Evolutionary conservation across 2,113 vertebrate species (phyloP).

Genomic region (Pampusana beccarii): DNA sequence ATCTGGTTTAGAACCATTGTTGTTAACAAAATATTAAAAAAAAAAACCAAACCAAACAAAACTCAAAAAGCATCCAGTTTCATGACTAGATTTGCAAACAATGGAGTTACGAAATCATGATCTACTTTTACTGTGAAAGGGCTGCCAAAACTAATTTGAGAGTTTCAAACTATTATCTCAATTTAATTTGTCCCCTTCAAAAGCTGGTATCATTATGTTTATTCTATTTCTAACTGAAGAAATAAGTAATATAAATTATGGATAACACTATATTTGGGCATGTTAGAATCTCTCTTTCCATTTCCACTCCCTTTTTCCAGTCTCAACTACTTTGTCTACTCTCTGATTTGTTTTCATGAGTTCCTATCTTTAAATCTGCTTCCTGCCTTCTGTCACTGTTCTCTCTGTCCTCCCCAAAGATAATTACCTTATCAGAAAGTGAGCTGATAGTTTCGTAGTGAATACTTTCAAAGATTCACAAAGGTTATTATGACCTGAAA

Average conservation of each 20-base stretch:
- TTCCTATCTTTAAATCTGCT: background rate
- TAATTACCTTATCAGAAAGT: background rate
- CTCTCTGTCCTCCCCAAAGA: background rate
- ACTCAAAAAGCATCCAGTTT: background rate
- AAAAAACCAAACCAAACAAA: background rate
- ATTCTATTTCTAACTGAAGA: background rate
- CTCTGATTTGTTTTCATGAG: background rate
- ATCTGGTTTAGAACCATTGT: background rate
- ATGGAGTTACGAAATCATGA: background rate
- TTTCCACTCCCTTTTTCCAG: background rate
- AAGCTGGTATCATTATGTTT: background rate
- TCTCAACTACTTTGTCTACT: background rate
- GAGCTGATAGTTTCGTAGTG: background rate
- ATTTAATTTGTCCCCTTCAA: background rate
- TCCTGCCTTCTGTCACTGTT: background rate
- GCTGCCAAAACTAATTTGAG: background rate
- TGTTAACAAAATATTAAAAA: background rate
- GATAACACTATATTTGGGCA: background rate
- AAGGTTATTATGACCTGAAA: background rate
- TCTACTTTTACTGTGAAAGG: background rate
- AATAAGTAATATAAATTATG: background rate
- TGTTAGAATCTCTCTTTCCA: background rate
- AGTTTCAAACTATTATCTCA: background rate
- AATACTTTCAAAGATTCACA: background rate
- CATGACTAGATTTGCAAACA: background rate